Percentiles rank a stretch among this genome's conserved stretches.
Conservation (phyloP, 2,888 invertebrate species). For the Palloptera scutellata region DNA sequence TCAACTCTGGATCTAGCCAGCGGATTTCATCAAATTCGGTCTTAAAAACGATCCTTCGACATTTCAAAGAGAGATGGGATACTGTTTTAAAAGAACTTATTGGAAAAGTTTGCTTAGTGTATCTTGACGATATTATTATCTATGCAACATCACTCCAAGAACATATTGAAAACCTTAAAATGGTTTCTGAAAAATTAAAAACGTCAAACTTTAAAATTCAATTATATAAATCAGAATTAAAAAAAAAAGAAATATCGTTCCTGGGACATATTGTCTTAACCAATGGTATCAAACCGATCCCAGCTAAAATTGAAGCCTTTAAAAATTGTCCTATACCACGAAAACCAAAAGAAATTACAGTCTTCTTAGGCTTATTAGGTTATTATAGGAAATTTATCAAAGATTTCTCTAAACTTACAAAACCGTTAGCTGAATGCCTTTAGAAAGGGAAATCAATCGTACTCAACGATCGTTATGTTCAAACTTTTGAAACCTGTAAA, state of each 20-base stretch:
- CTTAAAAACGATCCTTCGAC: conserved; percentile 7
- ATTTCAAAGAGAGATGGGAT: too few relatives aligned
- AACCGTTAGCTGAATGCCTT: conserved; percentile 15
- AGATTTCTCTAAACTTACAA: neutral
- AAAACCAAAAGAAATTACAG: too few relatives aligned
- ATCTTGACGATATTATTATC: too few relatives aligned
- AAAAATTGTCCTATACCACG: too few relatives aligned
- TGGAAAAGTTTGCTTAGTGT: too few relatives aligned
- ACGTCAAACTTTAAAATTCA: conserved; percentile 21
- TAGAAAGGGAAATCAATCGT: conserved; percentile 29
- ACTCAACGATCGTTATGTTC: conserved; percentile 20
- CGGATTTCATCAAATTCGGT: conserved; percentile 4
- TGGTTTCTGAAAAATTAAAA: conserved; percentile 9
- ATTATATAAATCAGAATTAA: conserved; percentile 20
- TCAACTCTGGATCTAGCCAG: too few relatives aligned
- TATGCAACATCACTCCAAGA: too few relatives aligned
- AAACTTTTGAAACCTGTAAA: conserved; percentile 31
- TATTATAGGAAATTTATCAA: too few relatives aligned
- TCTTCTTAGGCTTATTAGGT: too few relatives aligned
- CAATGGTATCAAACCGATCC: too few relatives aligned
- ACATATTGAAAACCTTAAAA: conserved; percentile 16
- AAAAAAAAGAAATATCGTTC: conserved; percentile 16
- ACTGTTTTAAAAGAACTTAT: conserved; percentile 28
- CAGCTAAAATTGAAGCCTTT: too few relatives aligned
- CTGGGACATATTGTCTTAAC: conserved; percentile 23